phyloP scores from a whole-genome alignment of 35 echinoderm and acorn worm genomes.

The Heliocidaris erythrogramma region DNA sequence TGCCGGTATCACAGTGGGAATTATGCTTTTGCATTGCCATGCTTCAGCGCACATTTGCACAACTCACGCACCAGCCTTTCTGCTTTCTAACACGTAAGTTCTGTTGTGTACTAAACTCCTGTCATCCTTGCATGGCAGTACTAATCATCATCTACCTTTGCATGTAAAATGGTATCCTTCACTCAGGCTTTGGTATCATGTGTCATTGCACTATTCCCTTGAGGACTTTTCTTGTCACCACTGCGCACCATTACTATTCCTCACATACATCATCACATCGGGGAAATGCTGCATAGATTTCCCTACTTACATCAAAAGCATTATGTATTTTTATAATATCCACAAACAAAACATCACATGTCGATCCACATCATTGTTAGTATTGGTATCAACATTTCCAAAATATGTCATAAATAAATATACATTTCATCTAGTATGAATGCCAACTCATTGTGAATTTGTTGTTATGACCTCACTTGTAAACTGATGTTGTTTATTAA shows the following conservation, averaged over 20 bases:
- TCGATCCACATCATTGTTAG: too few relatives aligned
- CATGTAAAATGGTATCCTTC: background rate
- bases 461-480: too few relatives aligned
- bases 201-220: background rate
- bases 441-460: too few relatives aligned
- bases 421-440: too few relatives aligned
- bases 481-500: too few relatives aligned
- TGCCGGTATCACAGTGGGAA: conserved; percentile 20
- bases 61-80: conserved; percentile 27
- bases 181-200: background rate
- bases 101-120: background rate
- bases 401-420: too few relatives aligned
- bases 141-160: background rate
- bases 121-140: background rate
- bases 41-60: conserved; percentile 39
- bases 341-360: too few relatives aligned
- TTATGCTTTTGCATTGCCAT: conserved; percentile 40
- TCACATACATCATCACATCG: background rate
- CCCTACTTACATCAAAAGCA: too few relatives aligned
- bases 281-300: too few relatives aligned
- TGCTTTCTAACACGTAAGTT: conserved; percentile 44
- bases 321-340: too few relatives aligned
- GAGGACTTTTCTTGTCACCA: background rate
- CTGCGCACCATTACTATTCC: background rate
- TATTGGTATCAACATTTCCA: too few relatives aligned